Base-by-base conservation (phyloP, 2,888 invertebrate genomes). In the Sinopyrophorus schimmeli region DNA sequence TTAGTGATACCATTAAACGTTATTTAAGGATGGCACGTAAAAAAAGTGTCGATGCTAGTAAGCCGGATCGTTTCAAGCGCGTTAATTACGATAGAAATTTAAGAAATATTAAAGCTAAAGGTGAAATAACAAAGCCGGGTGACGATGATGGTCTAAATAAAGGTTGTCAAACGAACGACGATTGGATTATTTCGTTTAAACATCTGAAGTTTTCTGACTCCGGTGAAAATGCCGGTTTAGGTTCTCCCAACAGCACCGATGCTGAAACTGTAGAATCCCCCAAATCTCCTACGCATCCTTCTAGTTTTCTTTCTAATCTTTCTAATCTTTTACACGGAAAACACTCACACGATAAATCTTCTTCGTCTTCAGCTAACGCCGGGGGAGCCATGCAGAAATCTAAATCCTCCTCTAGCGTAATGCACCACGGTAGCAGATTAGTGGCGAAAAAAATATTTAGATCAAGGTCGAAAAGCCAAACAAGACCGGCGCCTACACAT, bases 41-140 rank as follows among this genome's bases (percentile, higher is more conserved):
- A 68, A 92, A 92, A 66, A 89, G 89, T 64, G 83, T 87, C 5
- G 90, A 91, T 69, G 82, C 85, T 1, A 87, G 88, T 58, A 88
- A 88, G 67, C 37, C 26, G 10, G 91, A 89, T 66, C 80, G 87
- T 37, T 92, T 92, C 67, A 91, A 91, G 68, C 82, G 91, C 0
- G 89, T 92, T 11, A 92, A 92, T 69, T 92, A 92, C 64, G 92
- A 92, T 65, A 80, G 87, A 49, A 91, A 89, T 66, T 75, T 92
- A 49, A 76, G 91, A 15, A 89, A 91, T 59, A 92, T 92, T 51
- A 89, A 87, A 65, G 84, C 89, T 1, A 87, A 87, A 60, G 82
- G 85, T 37, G 83, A 83, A 68, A 85, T 83, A 1, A 83, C 84
- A 7, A 87, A 86, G 38, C 82, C 83, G 0, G 85, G 89, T 11